Evolutionary conservation across 2,113 vertebrate species (phyloP).

Genomic region (Recurvirostra avosetta): DNA sequence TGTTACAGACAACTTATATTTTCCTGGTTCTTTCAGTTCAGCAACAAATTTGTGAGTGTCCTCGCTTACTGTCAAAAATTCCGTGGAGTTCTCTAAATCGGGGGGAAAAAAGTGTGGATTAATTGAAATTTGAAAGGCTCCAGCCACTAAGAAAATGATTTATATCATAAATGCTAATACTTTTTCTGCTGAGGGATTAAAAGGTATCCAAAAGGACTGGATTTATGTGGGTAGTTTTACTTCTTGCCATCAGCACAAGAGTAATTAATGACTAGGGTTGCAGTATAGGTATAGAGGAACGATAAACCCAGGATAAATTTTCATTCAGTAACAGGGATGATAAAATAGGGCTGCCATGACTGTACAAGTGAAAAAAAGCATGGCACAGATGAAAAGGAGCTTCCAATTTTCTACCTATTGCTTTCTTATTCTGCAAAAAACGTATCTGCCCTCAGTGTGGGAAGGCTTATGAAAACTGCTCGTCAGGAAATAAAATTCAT

Average conservation of each 20-base stretch:
- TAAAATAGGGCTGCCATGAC: not conserved
- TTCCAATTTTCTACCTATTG: not conserved
- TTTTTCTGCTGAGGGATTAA: not conserved
- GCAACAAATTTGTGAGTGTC: conserved; percentile 88
- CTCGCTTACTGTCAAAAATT: conserved; percentile 85
- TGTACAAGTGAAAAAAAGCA: not conserved
- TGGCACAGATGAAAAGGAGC: not conserved
- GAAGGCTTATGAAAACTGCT: not conserved
- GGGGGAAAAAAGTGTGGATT: not conserved
- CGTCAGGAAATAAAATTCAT: not conserved
- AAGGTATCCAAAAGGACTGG: not conserved
- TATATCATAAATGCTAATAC: not conserved
- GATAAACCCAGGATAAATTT: not conserved
- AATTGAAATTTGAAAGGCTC: not conserved
- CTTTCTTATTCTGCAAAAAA: not conserved
- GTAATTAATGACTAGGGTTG: not conserved
- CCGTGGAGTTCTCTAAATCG: conserved; percentile 82
- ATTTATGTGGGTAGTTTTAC: not conserved
- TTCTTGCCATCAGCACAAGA: not conserved
- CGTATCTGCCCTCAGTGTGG: not conserved
- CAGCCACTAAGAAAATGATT: not conserved
- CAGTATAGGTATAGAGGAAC: not conserved
- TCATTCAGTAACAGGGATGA: not conserved
- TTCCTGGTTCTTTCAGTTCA: conserved; percentile 87
- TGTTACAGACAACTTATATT: conserved; percentile 82